Percentiles rank a stretch among this genome's conserved stretches.
Conservation (phyloP, 1,140 invertebrate genomes). For the Onthophagus taurus region DNA sequence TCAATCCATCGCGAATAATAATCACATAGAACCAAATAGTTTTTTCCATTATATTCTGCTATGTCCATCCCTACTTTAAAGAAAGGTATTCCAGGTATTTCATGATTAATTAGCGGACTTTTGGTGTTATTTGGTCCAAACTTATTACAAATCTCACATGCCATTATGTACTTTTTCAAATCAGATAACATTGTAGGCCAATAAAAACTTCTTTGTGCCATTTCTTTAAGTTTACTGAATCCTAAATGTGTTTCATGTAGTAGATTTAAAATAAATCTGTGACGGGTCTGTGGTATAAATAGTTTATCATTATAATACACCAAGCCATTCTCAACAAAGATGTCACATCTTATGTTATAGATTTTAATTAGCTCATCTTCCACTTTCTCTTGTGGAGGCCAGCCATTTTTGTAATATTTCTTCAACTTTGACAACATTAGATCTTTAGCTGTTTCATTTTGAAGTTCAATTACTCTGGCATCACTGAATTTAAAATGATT, state of each 20-base stretch:
- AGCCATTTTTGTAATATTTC: neutral
- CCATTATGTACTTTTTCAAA: conserved; percentile 4
- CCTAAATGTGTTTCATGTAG: conserved; percentile 9
- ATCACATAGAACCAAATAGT: conserved; percentile 1
- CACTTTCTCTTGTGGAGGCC: conserved; percentile 1
- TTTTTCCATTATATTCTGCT: neutral
- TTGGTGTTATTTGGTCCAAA: conserved; percentile 1
- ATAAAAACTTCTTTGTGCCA: neutral
- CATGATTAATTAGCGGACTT: conserved; percentile 18
- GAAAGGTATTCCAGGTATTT: conserved; percentile 2
- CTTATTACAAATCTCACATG: neutral
- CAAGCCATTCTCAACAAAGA: neutral
- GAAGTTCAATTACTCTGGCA: conserved; percentile 1
- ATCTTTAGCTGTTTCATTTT: conserved; percentile 9
- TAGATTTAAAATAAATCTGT: neutral
- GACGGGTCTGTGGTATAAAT: neutral
- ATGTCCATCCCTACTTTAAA: conserved; percentile 2
- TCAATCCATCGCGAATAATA: conserved; percentile 8
- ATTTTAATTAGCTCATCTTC: neutral
- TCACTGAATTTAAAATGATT: neutral
- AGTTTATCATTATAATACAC: conserved; percentile 4
- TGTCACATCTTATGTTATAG: neutral
- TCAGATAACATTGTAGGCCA: conserved; percentile 3
- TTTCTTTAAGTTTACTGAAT: conserved; percentile 1
- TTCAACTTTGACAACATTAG: neutral